phyloP scores from a whole-genome alignment of 2,888 invertebrate species.

The Ganaspis brasiliensis region DNA sequence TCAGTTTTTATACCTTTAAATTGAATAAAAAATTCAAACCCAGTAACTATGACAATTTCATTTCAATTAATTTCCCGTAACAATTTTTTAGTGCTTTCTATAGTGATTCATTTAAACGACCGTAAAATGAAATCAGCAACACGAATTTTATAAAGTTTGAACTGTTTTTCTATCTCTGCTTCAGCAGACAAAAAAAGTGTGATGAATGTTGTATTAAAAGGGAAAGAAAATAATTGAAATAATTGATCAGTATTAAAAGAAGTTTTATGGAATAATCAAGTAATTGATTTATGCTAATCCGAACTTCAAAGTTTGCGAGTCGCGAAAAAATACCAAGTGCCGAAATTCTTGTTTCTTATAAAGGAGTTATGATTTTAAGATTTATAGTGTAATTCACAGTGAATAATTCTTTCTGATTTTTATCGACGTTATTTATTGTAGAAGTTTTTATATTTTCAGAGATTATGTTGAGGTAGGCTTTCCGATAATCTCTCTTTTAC shows the following conservation, averaged over 20 bases:
- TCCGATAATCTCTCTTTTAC: not conserved
- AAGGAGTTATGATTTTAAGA: not conserved
- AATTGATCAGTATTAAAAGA: slow-evolving; percentile 16
- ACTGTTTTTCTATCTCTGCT: not conserved
- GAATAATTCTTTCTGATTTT: not conserved
- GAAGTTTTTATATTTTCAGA: not conserved
- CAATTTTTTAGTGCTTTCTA: slow-evolving; percentile 25
- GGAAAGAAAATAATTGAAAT: slow-evolving; percentile 22
- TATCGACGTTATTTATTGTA: not conserved
- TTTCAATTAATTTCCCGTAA: slow-evolving; percentile 16
- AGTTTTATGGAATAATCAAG: slow-evolving; percentile 13
- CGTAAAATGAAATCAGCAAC: slow-evolving; percentile 17
- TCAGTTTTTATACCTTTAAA: not conserved
- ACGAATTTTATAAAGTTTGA: not conserved
- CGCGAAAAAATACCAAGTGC: not conserved
- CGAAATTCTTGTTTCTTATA: slow-evolving; percentile 2
- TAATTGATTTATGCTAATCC: slow-evolving; percentile 22
- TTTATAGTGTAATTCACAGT: not conserved
- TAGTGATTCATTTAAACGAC: slow-evolving; percentile 12
- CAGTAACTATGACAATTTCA: slow-evolving; percentile 19
- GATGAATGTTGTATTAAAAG: slow-evolving; percentile 16
- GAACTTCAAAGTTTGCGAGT: slow-evolving; percentile 32
- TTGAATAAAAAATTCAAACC: not conserved
- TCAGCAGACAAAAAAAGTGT: not conserved
- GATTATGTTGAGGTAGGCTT: not conserved